Conservation (phyloP, 2,888 invertebrate species). For the Tigriopus californicus region DNA sequence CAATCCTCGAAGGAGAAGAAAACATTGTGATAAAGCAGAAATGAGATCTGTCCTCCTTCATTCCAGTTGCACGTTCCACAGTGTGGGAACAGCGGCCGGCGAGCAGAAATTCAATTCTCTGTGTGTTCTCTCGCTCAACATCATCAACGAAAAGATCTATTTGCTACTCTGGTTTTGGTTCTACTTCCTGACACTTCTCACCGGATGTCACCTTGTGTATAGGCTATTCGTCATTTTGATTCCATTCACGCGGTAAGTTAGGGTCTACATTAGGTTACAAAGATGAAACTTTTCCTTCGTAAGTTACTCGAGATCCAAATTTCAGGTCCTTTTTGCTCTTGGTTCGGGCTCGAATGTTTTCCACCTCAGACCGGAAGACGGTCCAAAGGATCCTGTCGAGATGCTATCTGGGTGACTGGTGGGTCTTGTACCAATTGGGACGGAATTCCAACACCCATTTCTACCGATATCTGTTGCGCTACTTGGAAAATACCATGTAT, state of each 20-base stretch:
- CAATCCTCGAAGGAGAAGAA: too few species aligned
- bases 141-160: constrained; percentile 15
- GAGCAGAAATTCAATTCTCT: constrained; percentile 15
- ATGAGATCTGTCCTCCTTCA: too few species aligned
- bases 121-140: constrained; percentile 14
- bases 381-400: not conserved
- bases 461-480: constrained; percentile 10
- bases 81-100: constrained; percentile 13
- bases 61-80: constrained; percentile 13
- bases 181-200: constrained; percentile 2
- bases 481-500: not conserved
- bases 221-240: constrained; percentile 2
- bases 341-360: not conserved
- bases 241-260: constrained; percentile 1
- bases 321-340: not conserved
- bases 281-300: not conserved
- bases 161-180: constrained; percentile 15
- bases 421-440: constrained; percentile 9
- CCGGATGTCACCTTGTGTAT: constrained; percentile 13
- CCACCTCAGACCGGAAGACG: not conserved
- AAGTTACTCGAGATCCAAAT: not conserved
- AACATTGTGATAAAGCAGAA: too few species aligned
- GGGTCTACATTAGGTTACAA: not conserved
- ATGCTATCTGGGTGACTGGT: constrained; percentile 14
- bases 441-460: constrained; percentile 13